A percentile compares a stretch with the other conserved stretches of the same genome.
These are phyloP conservation scores for Andrena trimmerana DNA, from an alignment of 2,888 invertebrate species.

Conservation along the genomic window DNA sequence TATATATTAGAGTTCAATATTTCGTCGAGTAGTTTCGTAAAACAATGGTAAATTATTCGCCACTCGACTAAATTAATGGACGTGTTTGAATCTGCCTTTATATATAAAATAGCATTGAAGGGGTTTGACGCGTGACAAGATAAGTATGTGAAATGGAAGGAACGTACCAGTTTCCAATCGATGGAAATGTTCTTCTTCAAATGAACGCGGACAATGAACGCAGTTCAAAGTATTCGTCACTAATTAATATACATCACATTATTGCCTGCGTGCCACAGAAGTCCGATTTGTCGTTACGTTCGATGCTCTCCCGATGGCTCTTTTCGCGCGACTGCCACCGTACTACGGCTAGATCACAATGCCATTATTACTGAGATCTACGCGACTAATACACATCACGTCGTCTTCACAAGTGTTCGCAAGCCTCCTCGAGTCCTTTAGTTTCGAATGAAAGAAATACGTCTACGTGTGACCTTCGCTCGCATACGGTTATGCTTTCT, in stretches of 20 bases:
- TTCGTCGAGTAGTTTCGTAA: not conserved
- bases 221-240: conserved; percentile 26
- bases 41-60: not conserved
- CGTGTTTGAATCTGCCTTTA: not conserved
- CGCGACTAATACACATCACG: not conserved
- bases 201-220: not conserved
- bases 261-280: conserved; percentile 13
- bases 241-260: conserved; percentile 40
- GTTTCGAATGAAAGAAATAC: conserved; percentile 31
- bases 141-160: not conserved
- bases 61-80: not conserved
- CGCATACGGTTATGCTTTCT: conserved; percentile 27
- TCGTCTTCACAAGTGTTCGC: not conserved
- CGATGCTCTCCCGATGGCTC: not conserved
- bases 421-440: not conserved
- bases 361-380: conserved; percentile 11
- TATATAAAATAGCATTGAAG: not conserved
- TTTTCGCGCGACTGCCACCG: conserved; percentile 29
- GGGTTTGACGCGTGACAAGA: not conserved
- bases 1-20: not conserved
- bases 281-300: conserved; percentile 1
- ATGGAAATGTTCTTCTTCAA: not conserved
- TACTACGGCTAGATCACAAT: conserved; percentile 24
- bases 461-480: conserved; percentile 37
- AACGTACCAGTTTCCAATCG: conserved; percentile 26